Evolutionary conservation across 2,113 vertebrate genomes (phyloP), one percentile per base, ranked within the genome.

Genomic region (Campylorhamphus procurvoides): DNA sequence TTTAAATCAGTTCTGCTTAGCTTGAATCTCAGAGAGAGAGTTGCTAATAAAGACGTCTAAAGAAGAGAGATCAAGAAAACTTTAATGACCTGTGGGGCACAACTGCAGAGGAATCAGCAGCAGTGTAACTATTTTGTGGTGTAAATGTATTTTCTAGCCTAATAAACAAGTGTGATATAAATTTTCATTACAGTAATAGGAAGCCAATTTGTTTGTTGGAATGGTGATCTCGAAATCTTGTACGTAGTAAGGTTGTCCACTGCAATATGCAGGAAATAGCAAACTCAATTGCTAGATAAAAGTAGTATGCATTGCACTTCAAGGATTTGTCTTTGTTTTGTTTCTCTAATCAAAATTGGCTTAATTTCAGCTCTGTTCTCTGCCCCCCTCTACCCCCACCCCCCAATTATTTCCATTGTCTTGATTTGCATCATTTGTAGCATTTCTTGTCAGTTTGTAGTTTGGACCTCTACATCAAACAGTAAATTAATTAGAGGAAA

Each of bases 371-470:
- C 91, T 95, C 96, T 97, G 95, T 97, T 91, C 56, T 95, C 76
- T 84, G 33, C 46, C 31, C 88, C 58, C 20, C 55, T 91, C 56
- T 95, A 69, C 81, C 29, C 46, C 31, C 88, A n/a, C 56, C 20
- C 31, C 49, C 75, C 44, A 62, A 53, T 97, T 95, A 96, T 66
- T 97, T 96, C 78, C 66, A 75, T 98, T 97, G 96, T 97, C 94
- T 97, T 73, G 39, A 94, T 96, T 96, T 97, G 77, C 96, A 97
- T 98, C 94, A 95, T 83, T 96, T 95, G 53, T 95, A 97, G 89
- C 97, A 98, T 80, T 98, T 96, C 96, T 97, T 98, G 93, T 97
- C 97, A 97, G 67, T 97, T 97, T 97, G 92, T 96, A 96, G 83
- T 96, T 97, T 97, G 87, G 92, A 97, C 91, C 68, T 97, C 98